Base-by-base conservation (phyloP, 2,888 invertebrate genomes). In the Rhopalosiphum nymphaeae region DNA sequence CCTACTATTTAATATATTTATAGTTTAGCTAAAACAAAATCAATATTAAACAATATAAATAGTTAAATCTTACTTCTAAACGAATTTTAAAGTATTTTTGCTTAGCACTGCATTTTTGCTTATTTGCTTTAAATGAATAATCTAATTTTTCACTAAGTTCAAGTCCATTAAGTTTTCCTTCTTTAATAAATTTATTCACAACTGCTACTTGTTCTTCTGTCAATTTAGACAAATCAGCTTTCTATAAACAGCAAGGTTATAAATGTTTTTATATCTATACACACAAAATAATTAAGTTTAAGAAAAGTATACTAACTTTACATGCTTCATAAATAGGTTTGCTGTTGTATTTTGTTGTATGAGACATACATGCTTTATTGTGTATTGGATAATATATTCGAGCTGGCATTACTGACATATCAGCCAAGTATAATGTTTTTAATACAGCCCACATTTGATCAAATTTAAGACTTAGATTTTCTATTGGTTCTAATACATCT, bases 391-490 rank as follows among this genome's bases (percentile, higher is more conserved):
- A 96, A 95, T 98, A 98, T 89, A 97, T 97, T 95, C 97, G 97
- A 10, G 97, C 97, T 0, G 98, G 98, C 97, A 98, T 98, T 26
- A 97, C 95, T 0, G 97, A 97, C 95, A 97, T 97, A 95, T 98
- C 98, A 11, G 98, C 98, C 91, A 98, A 96, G 95, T 98, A 98
- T 26, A 99, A 96, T 9, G 98, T 97, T 96, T 98, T 98, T 0
- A 98, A 97, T 95, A 98, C 97, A 25, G 98, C 98, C 98, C 98
- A 98, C 9, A 98, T 98, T 91, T 97, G 97, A 95, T 98, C 98
- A 90, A 99, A 96, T 25, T 98, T 97, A 1, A 97, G 96, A 61
- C 97, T 97, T 2, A 97, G 96, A 95, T 97, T 97, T 95, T 99
- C 98, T 53, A 99, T 95, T 1, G 98, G 98, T 95, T 97, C 96